Percentiles rank a stretch among this genome's conserved stretches.
These are phyloP conservation scores for Montifringilla adamsi DNA, from an alignment of 2,113 vertebrate genomes.

Conservation along the genomic window DNA sequence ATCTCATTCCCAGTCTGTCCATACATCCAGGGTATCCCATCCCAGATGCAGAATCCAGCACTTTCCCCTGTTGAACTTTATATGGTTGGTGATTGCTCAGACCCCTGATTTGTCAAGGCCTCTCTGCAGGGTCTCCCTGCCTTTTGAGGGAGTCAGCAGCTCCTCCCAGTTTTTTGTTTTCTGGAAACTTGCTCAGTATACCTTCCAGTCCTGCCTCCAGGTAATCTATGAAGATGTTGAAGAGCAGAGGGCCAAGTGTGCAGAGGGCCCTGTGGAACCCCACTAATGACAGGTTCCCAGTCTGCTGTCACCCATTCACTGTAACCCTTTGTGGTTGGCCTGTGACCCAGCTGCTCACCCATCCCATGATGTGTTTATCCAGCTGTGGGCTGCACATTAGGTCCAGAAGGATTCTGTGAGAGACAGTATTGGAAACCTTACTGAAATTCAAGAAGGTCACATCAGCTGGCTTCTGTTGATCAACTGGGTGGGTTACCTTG, in stretches of 20 bases:
- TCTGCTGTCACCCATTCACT: neutral
- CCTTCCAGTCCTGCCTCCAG: neutral
- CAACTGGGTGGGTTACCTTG: neutral
- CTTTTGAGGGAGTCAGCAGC: neutral
- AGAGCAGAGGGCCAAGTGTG: accelerated
- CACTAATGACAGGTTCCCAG: neutral
- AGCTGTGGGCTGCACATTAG: neutral
- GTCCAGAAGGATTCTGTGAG: neutral
- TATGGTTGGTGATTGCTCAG: neutral
- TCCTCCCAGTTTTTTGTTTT: neutral
- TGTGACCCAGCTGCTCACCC: accelerated
- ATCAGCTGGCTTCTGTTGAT: neutral
- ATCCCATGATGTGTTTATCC: neutral
- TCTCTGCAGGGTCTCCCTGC: neutral
- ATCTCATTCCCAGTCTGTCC: neutral
- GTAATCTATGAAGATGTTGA: neutral
- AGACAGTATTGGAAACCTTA: neutral
- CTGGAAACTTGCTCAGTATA: accelerated
- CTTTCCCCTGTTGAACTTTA: neutral
- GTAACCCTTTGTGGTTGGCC: neutral
- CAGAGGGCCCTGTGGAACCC: neutral
- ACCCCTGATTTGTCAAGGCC: too few species aligned
- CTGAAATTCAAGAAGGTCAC: neutral
- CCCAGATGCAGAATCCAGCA: accelerated
- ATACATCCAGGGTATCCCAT: neutral